A percentile compares a stretch with the other conserved stretches of the same genome.
phyloP scores from a whole-genome alignment of 1,140 invertebrate genomes.

The Sycophaga agraensis region DNA sequence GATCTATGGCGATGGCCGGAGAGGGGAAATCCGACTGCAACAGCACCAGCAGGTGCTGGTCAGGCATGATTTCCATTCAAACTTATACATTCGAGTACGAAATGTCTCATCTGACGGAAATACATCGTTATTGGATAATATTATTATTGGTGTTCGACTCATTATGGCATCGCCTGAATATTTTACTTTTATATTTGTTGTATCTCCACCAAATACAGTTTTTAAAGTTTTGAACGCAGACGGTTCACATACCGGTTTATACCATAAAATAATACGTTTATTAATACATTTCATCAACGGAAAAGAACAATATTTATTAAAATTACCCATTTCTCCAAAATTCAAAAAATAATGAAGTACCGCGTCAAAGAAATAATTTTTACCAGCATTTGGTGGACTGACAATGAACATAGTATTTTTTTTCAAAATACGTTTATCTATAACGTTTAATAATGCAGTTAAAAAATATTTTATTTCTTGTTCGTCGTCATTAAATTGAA shows the following conservation, averaged over 20 bases:
- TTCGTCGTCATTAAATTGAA: no score
- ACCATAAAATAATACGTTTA: conserved; percentile 40
- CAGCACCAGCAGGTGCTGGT: no score
- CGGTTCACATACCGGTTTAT: conserved; percentile 37
- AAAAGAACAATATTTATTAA: conserved; percentile 42
- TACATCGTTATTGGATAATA: neutral
- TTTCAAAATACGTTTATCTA: conserved; percentile 30
- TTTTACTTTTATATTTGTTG: neutral
- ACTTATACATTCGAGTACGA: no score
- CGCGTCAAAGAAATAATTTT: conserved; percentile 36
- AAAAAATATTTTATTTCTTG: conserved; percentile 1
- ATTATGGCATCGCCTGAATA: neutral
- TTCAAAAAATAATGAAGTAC: conserved; percentile 34
- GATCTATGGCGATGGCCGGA: no score
- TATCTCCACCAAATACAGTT: neutral
- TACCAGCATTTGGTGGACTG: conserved; percentile 33
- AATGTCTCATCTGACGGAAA: no score
- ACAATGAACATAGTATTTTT: conserved; percentile 33
- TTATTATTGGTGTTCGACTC: neutral
- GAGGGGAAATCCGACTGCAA: no score
- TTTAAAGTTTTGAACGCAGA: conserved; percentile 34
- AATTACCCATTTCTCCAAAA: conserved; percentile 44
- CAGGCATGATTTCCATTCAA: no score
- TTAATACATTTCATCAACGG: conserved; percentile 40
- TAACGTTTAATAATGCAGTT: conserved; percentile 5